Evolutionary conservation across 1,140 invertebrate genomes (phyloP).

Genomic region (Bombyx mandarina): DNA sequence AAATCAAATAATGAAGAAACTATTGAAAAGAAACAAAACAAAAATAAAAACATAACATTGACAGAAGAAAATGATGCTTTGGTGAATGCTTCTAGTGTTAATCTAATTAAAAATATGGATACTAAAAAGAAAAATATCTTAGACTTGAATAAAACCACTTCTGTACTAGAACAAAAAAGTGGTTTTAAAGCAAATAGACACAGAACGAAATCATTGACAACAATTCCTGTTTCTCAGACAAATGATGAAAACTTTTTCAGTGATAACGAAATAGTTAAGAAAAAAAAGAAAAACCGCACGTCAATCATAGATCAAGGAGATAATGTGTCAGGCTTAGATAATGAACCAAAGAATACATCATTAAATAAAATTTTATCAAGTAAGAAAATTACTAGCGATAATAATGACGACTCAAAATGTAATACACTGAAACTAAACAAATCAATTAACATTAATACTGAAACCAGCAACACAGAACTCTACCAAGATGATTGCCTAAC

Average conservation of each 20-base stretch:
- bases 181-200: constrained; percentile 28
- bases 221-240: constrained; percentile 7
- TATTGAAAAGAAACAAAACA: neutral
- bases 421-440: neutral
- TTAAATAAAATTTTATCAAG: constrained; percentile 6
- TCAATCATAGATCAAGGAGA: constrained; percentile 16
- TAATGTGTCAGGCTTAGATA: constrained; percentile 13
- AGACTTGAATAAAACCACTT: constrained; percentile 33
- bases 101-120: constrained; percentile 25
- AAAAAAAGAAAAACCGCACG: constrained; percentile 22
- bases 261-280: constrained; percentile 42
- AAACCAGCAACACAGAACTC: neutral
- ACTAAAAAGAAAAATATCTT: constrained; percentile 14
- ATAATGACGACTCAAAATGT: neutral
- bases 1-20: neutral
- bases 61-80: neutral
- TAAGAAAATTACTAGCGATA: neutral
- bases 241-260: constrained; percentile 33
- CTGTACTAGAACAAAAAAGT: constrained; percentile 17
- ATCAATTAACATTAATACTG: neutral
- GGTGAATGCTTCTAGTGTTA: constrained; percentile 1
- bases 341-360: constrained; percentile 14
- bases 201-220: constrained; percentile 47
- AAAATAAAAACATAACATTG: neutral
- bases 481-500: neutral